phyloP scores from a whole-genome alignment of 2,797 vertebrate species.

The Australoheros facetus region DNA sequence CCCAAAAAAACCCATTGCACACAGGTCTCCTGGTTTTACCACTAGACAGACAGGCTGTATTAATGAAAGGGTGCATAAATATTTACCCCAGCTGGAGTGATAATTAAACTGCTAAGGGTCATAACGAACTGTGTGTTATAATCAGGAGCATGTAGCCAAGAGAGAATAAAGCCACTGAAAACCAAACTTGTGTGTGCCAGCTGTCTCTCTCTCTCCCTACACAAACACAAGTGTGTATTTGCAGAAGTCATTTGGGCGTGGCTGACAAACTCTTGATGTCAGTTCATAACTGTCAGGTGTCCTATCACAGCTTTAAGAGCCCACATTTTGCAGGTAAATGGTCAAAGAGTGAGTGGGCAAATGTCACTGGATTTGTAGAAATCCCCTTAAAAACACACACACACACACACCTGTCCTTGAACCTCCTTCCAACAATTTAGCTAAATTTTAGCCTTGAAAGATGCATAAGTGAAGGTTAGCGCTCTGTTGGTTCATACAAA shows the following conservation, averaged over 20 bases:
- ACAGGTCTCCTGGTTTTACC: too few species aligned
- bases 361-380: neutral
- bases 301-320: too few species aligned
- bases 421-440: neutral
- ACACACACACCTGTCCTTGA: too few species aligned
- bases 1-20: neutral
- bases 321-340: neutral
- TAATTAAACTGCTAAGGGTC: neutral
- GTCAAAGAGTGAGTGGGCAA: neutral
- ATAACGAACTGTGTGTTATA: neutral
- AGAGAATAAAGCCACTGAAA: neutral
- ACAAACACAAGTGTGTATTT: neutral
- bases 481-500: neutral
- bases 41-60: too few species aligned
- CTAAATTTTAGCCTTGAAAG: neutral
- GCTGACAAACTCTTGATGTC: neutral
- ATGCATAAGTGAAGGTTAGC: neutral
- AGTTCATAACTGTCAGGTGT: neutral
- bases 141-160: neutral
- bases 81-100: too few species aligned
- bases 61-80: too few species aligned
- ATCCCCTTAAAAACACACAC: too few species aligned
- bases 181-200: neutral
- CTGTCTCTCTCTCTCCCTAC: neutral
- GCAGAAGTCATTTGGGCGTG: constrained; percentile 36